Percentiles rank a stretch among this genome's conserved stretches.
phyloP scores from a whole-genome alignment of 2,888 invertebrate species.

The Eilema depressum region DNA sequence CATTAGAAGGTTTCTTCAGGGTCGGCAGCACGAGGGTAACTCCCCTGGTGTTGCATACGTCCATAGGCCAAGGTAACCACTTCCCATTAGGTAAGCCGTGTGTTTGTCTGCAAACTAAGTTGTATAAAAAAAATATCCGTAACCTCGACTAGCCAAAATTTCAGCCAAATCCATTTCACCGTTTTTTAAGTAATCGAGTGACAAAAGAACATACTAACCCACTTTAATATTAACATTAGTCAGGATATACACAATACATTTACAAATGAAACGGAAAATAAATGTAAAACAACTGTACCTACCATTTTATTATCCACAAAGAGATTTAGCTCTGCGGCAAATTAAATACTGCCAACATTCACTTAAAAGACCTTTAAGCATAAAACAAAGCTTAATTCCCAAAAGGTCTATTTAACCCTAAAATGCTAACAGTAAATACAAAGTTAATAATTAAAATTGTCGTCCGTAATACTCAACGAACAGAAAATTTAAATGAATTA shows the following conservation, averaged over 20 bases:
- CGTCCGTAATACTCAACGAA: constrained; percentile 41
- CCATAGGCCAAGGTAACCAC: too few species aligned
- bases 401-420: constrained; percentile 36
- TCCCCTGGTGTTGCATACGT: too few species aligned
- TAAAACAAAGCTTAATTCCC: constrained; percentile 16
- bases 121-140: background rate
- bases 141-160: too few species aligned
- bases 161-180: background rate
- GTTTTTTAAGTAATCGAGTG: background rate
- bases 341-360: constrained; percentile 3
- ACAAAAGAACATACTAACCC: background rate
- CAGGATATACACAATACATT: background rate
- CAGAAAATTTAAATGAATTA: constrained; percentile 57
- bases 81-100: too few species aligned
- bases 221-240: background rate
- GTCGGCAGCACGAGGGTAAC: too few species aligned
- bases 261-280: background rate
- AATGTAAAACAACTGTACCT: background rate
- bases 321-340: constrained; percentile 2
- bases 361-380: constrained; percentile 9
- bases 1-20: too few species aligned
- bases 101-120: too few species aligned
- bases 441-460: constrained; percentile 59
- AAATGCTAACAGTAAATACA: constrained; percentile 40
- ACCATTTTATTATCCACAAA: background rate